phyloP scores from a whole-genome alignment of 2,797 vertebrate species.

The Amphiprion clarkii region DNA sequence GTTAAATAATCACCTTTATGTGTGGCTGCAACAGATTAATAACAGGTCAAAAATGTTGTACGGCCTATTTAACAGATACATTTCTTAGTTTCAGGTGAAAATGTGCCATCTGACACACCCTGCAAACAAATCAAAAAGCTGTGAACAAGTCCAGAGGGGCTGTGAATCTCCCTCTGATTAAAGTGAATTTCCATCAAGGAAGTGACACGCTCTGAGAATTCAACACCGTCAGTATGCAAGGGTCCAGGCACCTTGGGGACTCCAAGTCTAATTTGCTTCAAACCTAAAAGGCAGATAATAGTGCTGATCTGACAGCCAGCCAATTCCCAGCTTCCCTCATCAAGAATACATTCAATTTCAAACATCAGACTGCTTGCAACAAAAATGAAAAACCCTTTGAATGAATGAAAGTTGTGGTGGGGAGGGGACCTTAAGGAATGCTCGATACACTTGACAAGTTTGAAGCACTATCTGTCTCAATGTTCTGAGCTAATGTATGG shows the following conservation, averaged over 20 bases:
- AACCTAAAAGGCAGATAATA: constrained; percentile 84
- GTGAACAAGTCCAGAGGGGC: constrained; percentile 58
- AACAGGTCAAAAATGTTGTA: constrained; percentile 9
- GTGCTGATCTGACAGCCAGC: constrained; percentile 80
- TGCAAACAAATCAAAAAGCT: constrained; percentile 69
- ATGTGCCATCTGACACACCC: constrained; percentile 17
- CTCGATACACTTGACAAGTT: constrained; percentile 68
- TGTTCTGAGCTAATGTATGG: constrained; percentile 32
- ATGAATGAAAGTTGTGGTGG: constrained; percentile 56
- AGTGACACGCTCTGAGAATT: constrained; percentile 73
- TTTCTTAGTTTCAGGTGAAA: constrained; percentile 52
- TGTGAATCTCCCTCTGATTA: constrained; percentile 77
- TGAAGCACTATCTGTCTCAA: constrained; percentile 39
- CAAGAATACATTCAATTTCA: constrained; percentile 80
- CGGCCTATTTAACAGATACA: constrained; percentile 29
- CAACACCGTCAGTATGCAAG: constrained; percentile 60
- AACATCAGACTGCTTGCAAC: constrained; percentile 76
- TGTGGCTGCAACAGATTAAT: not conserved
- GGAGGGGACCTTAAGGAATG: constrained; percentile 50
- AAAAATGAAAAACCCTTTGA: constrained; percentile 74
- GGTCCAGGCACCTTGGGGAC: constrained; percentile 79
- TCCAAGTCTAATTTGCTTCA: constrained; percentile 81
- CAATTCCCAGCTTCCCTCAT: constrained; percentile 80
- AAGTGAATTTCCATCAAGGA: constrained; percentile 81
- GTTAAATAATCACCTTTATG: constrained; percentile 2